Percentiles rank a stretch among this genome's conserved stretches.
Conservation (phyloP, 2,888 invertebrate genomes). For the Drosophila mettleri region DNA sequence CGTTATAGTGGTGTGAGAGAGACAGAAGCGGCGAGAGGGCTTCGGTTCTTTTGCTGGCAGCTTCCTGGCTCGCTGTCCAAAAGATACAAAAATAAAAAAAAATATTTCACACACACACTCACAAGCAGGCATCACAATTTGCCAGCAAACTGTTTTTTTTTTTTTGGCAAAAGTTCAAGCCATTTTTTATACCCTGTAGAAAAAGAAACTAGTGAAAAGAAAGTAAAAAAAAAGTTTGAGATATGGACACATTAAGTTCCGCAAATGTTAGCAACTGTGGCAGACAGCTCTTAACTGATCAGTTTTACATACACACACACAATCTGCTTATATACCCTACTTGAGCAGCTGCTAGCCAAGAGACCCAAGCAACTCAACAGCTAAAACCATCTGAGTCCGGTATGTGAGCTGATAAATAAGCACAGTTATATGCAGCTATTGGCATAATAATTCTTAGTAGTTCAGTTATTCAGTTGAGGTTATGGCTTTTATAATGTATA, state of each 20-base stretch:
- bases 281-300: slow-evolving; percentile 11
- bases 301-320: background rate
- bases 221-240: slow-evolving; percentile 3
- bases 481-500: too few species aligned
- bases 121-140: slow-evolving; percentile 19
- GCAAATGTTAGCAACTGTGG: slow-evolving; percentile 15
- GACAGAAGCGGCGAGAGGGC: background rate
- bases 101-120: background rate
- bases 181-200: slow-evolving; percentile 17
- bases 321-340: background rate
- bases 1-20: background rate
- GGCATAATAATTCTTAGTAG: too few species aligned
- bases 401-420: too few species aligned
- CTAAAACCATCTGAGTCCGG: background rate
- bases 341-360: background rate
- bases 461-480: background rate
- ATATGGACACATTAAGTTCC: slow-evolving; percentile 11
- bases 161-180: slow-evolving; percentile 39
- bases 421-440: background rate
- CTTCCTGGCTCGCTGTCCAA: slow-evolving; percentile 21
- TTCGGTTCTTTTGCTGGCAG: slow-evolving; percentile 13
- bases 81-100: slow-evolving; percentile 19
- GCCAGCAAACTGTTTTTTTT: slow-evolving; percentile 17
- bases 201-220: background rate
- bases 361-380: background rate